Conservation (phyloP, 1,140 invertebrate species). For the Hylaeus anthracinus region DNA sequence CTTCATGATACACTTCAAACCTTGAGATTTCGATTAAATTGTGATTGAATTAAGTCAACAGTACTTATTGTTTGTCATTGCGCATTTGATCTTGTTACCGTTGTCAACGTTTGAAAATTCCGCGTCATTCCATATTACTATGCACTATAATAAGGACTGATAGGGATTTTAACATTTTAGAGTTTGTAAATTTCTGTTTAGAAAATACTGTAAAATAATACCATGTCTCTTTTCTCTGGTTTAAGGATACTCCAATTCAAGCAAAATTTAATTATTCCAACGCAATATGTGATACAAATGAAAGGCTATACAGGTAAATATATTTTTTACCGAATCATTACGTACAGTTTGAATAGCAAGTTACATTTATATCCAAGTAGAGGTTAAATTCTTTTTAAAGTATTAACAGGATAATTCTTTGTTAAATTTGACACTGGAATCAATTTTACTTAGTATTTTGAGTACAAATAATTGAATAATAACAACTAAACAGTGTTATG, state of each 20-base stretch:
- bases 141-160: background rate
- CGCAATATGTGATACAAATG: constrained; percentile 46
- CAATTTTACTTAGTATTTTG: no score
- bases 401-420: no score
- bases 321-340: background rate
- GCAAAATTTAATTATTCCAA: constrained; percentile 46
- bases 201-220: no score
- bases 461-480: no score
- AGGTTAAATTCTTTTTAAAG: constrained; percentile 2
- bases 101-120: constrained; percentile 28
- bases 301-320: constrained; percentile 58
- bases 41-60: constrained; percentile 2
- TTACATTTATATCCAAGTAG: background rate
- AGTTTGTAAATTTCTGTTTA: background rate
- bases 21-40: background rate
- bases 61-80: constrained; percentile 67
- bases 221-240: constrained; percentile 41
- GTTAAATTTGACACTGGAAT: no score
- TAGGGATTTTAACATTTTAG: background rate
- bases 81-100: constrained; percentile 45
- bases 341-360: background rate
- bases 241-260: constrained; percentile 39
- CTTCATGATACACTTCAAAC: background rate
- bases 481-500: no score
- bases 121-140: constrained; percentile 4